Percentiles rank a stretch among this genome's conserved stretches.
Evolutionary conservation across 2,113 vertebrate genomes (phyloP).

Genomic region (Gopherus evgoodei): DNA sequence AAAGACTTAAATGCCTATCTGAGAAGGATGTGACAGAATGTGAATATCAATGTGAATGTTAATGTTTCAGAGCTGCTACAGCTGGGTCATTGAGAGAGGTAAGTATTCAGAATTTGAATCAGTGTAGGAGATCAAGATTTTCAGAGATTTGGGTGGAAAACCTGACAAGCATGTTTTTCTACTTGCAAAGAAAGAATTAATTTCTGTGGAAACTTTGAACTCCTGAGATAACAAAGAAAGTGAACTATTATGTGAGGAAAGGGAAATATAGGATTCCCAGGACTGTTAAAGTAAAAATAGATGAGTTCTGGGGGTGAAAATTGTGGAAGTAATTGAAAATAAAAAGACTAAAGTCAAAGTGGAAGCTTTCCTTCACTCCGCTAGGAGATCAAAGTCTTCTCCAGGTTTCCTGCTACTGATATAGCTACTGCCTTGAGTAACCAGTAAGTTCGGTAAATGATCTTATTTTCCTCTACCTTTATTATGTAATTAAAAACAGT

Average conservation of each 20-base stretch:
- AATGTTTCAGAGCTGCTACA: background rate
- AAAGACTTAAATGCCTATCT: background rate
- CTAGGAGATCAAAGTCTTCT: background rate
- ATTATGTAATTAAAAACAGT: background rate
- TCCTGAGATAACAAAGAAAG: background rate
- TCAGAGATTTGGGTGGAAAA: background rate
- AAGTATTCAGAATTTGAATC: background rate
- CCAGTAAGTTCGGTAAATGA: background rate
- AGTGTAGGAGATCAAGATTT: background rate
- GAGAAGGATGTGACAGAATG: background rate
- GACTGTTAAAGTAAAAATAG: background rate
- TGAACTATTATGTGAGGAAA: background rate
- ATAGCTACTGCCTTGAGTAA: background rate
- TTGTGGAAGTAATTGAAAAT: background rate
- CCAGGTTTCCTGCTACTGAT: background rate
- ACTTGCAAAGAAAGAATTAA: background rate
- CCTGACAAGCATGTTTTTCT: background rate
- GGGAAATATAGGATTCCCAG: background rate
- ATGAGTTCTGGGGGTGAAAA: background rate
- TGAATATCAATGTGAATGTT: background rate
- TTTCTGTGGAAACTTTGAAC: background rate
- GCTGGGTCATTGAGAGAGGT: background rate
- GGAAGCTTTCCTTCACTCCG: background rate
- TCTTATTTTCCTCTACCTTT: background rate
- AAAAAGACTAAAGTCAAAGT: background rate